Base-by-base conservation (phyloP, 2,888 invertebrate species). In the Clusia tigrina region DNA sequence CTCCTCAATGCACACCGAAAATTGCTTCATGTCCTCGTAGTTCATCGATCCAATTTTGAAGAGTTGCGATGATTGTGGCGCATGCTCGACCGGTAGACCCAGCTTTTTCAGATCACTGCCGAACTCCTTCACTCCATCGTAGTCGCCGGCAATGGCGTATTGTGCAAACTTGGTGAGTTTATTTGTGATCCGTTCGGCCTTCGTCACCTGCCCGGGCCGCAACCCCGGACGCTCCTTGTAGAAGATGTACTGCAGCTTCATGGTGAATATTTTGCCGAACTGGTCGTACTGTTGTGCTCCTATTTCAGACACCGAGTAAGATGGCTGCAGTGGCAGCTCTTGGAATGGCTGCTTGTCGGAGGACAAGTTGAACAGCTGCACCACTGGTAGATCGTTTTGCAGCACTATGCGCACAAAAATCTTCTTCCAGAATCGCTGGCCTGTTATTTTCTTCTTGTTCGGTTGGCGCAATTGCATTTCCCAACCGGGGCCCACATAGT, bases 181-280 rank as follows among this genome's bases (percentile, higher is more conserved):
- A 78, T 92, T 95, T 0, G 95, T 95, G 70, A 96, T 89, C 64
- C 95, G 88, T 85, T 94, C 95, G 17, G 96, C 96, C 82, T 96
- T 96, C 63, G 94, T 94, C 66, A 96, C 94, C 82, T 96, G 95
- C 0, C 96, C 96, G 0, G 96, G 96, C 68, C 97, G 87, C 18
- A 97, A 95, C 1, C 98, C 98, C 0, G 98, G 97, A 12, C 98
- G 88, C 83, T 99, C 99, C 83, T 98, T 96, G 84, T 99, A 99
- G 84, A 98, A 96, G 61, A 98, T 93, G 81, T 97, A 98, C 83
- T 98, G 98, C 71, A 84, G 71, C 83, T 96, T 98, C 62, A 98
- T 90, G 0, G 99, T 99, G 86, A 99, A 98, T 74, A 99, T 98
- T 86, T 99, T 99, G 26, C 98, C 98, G 82, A 93, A 99, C 83